These are phyloP conservation scores for Patiria pectinifera DNA, from an alignment of 53 echinoderm and acorn worm species.

Conservation along the genomic window DNA sequence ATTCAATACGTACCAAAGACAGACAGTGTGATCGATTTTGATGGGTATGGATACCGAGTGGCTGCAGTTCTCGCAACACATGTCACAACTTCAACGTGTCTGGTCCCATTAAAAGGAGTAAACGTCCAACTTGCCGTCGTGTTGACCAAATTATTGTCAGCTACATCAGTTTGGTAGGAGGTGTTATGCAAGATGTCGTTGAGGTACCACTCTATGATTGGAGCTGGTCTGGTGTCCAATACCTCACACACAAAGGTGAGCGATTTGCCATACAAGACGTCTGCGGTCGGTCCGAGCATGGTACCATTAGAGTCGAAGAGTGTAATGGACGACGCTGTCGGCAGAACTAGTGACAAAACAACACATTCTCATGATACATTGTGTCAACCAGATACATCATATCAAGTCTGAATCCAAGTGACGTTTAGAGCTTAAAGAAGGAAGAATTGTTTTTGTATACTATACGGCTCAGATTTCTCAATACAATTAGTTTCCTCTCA, in stretches of 20 bases:
- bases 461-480: no score
- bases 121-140: constrained; percentile 14
- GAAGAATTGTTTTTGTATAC: no score
- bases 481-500: no score
- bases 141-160: background rate
- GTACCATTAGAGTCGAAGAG: background rate
- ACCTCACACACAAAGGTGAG: constrained; percentile 4
- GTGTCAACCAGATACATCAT: no score
- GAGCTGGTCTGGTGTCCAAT: constrained; percentile 28
- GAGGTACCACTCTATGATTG: constrained; percentile 42
- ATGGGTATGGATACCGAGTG: background rate
- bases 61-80: constrained; percentile 16
- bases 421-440: no score
- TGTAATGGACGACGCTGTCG: background rate
- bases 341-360: background rate
- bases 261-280: background rate
- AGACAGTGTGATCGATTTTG: background rate
- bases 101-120: background rate
- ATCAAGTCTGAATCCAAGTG: no score
- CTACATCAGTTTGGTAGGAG: background rate
- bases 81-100: background rate
- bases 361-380: no score
- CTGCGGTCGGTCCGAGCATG: background rate
- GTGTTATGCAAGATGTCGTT: constrained; percentile 7
- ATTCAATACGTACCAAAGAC: constrained; percentile 33